phyloP scores from a whole-genome alignment of 2,888 invertebrate genomes.

The Scrobipalpa atriplicella region DNA sequence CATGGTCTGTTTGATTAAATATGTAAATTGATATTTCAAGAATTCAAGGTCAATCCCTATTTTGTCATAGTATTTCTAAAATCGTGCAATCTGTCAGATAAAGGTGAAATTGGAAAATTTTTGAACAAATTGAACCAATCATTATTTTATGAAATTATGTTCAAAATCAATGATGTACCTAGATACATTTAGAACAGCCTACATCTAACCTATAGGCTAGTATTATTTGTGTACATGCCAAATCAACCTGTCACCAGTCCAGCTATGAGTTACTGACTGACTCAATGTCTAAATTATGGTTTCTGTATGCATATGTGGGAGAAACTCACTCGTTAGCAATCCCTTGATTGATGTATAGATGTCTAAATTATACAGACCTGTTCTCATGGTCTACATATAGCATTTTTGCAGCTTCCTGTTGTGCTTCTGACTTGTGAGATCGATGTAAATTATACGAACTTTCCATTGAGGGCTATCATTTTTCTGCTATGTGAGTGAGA shows the following conservation, averaged over 20 bases:
- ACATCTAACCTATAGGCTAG: constrained; percentile 40
- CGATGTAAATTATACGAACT: no score
- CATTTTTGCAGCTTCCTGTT: constrained; percentile 17
- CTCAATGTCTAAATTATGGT: constrained; percentile 74
- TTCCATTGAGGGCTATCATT: not conserved
- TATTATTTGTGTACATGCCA: constrained; percentile 68
- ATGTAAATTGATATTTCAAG: no score
- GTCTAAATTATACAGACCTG: constrained; percentile 38
- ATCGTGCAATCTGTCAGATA: no score
- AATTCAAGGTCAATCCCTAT: no score
- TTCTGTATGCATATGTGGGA: constrained; percentile 74
- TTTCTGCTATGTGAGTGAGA: not conserved
- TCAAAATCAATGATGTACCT: not conserved
- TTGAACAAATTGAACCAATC: no score
- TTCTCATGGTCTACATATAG: constrained; percentile 10
- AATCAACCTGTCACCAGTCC: constrained; percentile 60
- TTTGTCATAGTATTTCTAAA: no score
- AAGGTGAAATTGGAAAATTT: no score
- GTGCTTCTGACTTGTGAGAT: not conserved
- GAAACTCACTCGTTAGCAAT: constrained; percentile 60
- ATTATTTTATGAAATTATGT: no score
- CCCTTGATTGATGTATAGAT: constrained; percentile 45
- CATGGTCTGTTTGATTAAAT: no score
- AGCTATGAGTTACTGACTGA: constrained; percentile 67
- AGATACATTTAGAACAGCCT: not conserved